Conservation (phyloP, 2,113 vertebrate genomes). For the Elephantulus edwardii region DNA sequence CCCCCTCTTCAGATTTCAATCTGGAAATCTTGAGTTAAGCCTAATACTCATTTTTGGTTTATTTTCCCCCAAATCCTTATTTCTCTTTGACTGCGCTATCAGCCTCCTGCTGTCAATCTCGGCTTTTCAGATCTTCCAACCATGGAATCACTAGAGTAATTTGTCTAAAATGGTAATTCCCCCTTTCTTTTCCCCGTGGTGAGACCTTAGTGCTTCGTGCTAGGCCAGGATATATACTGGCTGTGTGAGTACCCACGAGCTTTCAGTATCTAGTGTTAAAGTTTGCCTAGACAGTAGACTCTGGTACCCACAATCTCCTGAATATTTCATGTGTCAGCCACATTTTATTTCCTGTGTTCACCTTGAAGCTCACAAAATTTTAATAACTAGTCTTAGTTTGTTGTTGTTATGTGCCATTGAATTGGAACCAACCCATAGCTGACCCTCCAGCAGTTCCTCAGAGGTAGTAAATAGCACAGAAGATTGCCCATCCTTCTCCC, state of each 20-base stretch:
- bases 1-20: neutral
- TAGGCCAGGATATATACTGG: neutral
- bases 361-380: neutral
- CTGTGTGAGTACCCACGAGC: too few species aligned
- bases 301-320: neutral
- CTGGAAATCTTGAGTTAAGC: constrained; percentile 27
- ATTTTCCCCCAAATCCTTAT: neutral
- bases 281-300: neutral
- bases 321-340: neutral
- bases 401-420: too few species aligned
- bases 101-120: neutral
- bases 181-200: neutral
- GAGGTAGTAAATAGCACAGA: too few species aligned
- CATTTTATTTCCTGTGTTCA: neutral
- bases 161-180: neutral
- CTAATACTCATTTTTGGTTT: neutral
- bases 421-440: too few species aligned
- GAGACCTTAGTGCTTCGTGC: neutral
- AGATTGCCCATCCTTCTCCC: too few species aligned
- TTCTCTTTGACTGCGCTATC: neutral
- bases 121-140: neutral
- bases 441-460: too few species aligned
- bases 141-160: neutral
- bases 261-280: too few species aligned
- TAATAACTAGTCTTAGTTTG: too few species aligned